Base-by-base conservation (phyloP, 2,888 invertebrate genomes). In the Sisyra terminalis region DNA sequence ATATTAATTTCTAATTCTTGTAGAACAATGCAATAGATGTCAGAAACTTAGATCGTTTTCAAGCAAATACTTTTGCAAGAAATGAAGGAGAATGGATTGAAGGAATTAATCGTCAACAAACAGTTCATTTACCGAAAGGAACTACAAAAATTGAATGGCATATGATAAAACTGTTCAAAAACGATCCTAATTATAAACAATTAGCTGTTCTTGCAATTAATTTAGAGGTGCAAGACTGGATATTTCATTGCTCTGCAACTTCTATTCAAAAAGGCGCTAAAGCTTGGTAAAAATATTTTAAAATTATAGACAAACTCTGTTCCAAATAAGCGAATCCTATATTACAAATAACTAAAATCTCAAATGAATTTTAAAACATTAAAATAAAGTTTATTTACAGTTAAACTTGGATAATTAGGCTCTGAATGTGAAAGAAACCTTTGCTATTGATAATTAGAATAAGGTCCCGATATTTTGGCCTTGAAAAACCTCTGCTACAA, bases 201-300 rank as follows among this genome's bases (percentile, higher is more conserved):
- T 65, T 79, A 5, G 75, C 78, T 0, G 66, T 86, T 2, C 74
- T 84, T 52, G 69, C 75, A 0, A 57, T 76, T 1, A 80, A 83
- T 57, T 64, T 81, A 10, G 74, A 76, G 39, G 69, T 70, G 16
- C 71, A 67, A 36, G 78, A 84, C 47, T 89, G 88, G 88, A 59
- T 87, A 13, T 85, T 76, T 55, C 81, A 75, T 11, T 88, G 87
- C 54, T 68, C 71, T 43, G 78, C 80, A 1, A 66, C 69, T 46
- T 60, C 63, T 24, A 61, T 72, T 1, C 60, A 66, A 51, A 63
- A 63, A 15, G 57, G 64, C 9, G 65, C 70, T 47, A 65, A 74
- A 67, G 66, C 71, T 55, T 82, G 80, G 79, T 78, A 63, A 63
- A 61, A 56, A n/a, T n/a, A n/a, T n/a, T n/a, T n/a, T n/a, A n/a